Evolutionary conservation across 2,888 invertebrate species (phyloP).

Genomic region (Drosophila fungiperda): DNA sequence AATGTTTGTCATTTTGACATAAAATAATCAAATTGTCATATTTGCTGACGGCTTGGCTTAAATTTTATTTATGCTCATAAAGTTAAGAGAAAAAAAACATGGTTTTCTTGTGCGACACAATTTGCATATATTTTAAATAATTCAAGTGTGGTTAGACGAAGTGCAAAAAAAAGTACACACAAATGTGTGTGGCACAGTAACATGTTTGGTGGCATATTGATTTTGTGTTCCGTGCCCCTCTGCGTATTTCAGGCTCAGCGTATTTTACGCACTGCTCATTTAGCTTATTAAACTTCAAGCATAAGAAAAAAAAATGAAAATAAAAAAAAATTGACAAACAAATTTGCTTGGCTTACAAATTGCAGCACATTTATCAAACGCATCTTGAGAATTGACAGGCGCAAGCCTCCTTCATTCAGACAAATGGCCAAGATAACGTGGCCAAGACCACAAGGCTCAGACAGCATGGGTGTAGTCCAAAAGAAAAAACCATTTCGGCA

Average conservation of each 20-base stretch:
- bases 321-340: slow-evolving; percentile 39
- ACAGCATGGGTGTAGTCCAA: not conserved
- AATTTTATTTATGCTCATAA: slow-evolving; percentile 28
- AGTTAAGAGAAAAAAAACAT: slow-evolving; percentile 4
- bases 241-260: slow-evolving; percentile 16
- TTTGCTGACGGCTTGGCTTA: slow-evolving; percentile 39
- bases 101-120: slow-evolving; percentile 33
- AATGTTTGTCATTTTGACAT: slow-evolving; percentile 65
- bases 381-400: slow-evolving; percentile 52
- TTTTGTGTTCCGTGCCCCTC: slow-evolving; percentile 16
- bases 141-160: slow-evolving; percentile 36
- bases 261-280: slow-evolving; percentile 19
- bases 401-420: slow-evolving; percentile 22
- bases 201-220: slow-evolving; percentile 22
- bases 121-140: slow-evolving; percentile 48
- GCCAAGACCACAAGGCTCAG: slow-evolving; percentile 8
- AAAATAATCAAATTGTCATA: slow-evolving; percentile 76
- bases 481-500: not conserved
- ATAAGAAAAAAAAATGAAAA: not conserved
- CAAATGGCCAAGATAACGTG: slow-evolving; percentile 40
- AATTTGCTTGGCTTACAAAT: slow-evolving; percentile 54
- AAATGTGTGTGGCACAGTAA: slow-evolving; percentile 4
- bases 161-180: slow-evolving; percentile 3
- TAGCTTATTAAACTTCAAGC: slow-evolving; percentile 36
- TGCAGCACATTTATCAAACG: slow-evolving; percentile 44